Evolutionary conservation across 2,797 vertebrate species (phyloP), one percentile per base, ranked within the genome.

Genomic region (Triplophysa bombifrons): DNA sequence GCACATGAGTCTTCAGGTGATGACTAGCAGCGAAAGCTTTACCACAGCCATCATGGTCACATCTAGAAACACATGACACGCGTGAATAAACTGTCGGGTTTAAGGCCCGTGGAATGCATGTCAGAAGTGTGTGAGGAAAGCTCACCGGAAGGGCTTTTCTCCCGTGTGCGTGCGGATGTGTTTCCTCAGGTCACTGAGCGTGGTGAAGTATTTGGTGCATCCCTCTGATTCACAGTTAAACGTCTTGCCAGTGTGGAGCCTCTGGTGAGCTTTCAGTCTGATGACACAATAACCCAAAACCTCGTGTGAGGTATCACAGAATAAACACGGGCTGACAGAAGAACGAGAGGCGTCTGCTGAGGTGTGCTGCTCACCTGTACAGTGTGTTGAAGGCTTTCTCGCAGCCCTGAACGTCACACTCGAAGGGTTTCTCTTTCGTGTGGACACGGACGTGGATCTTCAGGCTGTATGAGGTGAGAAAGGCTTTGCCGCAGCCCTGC

Each of bases 151-250:
- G 83, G 98, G 98, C 92, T 98, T 99, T 92, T 99, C 98, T 90
- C 98, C 96, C 72, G 98, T 99, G 90, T 99, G 98, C 38, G 98
- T 99, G 80, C 98, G 96, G 87, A 99, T 96, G 94, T 99, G 98
- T 93, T 99, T 99, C 93, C 98, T 96, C 93, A 99, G 93, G 91
- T 99, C 98, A 17, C 98, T 99, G 92, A 99, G 98, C 13, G 98
- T 99, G 78, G 98, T 99, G 90, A 99, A 99, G 94, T 99, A 99
- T 91, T 99, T 99, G 88, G 96, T 98, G 94, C 98, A 99, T 92
- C 98, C 98, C 90, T 99, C 96, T 1, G 97, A 97, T 92, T 99
- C 98, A 95, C 98, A 99, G 95, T 99, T 99, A 93, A 99, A 99
- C 0, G 98, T 99, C 89, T 99, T 99, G 89, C 98, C 98, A 78